Base-by-base conservation (phyloP, 2,888 invertebrate species). In the Zeuzera pyrina region DNA sequence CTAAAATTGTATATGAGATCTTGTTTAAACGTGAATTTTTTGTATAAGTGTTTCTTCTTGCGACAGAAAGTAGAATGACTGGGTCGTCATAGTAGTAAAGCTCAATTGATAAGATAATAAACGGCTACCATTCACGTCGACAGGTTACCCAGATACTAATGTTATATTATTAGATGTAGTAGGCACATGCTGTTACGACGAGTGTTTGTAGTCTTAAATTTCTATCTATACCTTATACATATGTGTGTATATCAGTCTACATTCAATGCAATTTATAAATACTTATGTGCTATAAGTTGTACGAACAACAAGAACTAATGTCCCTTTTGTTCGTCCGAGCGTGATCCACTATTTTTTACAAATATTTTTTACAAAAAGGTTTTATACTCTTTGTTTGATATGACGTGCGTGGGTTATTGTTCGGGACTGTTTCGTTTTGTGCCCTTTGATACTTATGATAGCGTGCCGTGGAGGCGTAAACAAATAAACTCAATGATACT, bases 251-350 rank as follows among this genome's bases (percentile, higher is more conserved):
- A n/a, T n/a, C n/a, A n/a, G n/a, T n/a, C n/a, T n/a, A n/a, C n/a
- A n/a, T n/a, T n/a, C n/a, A n/a, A n/a, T n/a, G n/a, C n/a, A n/a
- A n/a, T n/a, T n/a, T n/a, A n/a, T n/a, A n/a, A n/a, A n/a, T n/a
- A n/a, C n/a, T n/a, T n/a, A n/a, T n/a, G n/a, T n/a, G n/a, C n/a
- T n/a, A n/a, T n/a, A n/a, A n/a, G n/a, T n/a, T n/a, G n/a, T n/a
- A n/a, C n/a, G n/a, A n/a, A n/a, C 55, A 53, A 58, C 56, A 55
- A 49, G 41, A 45, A 56, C 49, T 62, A 61, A 63, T 57, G 55
- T 47, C 44, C 43, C 47, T 55, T 58, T 65, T 62, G 60, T 60
- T 57, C 45, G 40, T 41, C 12, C 37, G 36, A 32, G 42, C 48
- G 46, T 40, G 47, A 45, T 44, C 50, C 51, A 52, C 48, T 48